A percentile compares a stretch with the other conserved stretches of the same genome.
Evolutionary conservation across 2,888 invertebrate species (phyloP).

Genomic region (Drosophila histrio): DNA sequence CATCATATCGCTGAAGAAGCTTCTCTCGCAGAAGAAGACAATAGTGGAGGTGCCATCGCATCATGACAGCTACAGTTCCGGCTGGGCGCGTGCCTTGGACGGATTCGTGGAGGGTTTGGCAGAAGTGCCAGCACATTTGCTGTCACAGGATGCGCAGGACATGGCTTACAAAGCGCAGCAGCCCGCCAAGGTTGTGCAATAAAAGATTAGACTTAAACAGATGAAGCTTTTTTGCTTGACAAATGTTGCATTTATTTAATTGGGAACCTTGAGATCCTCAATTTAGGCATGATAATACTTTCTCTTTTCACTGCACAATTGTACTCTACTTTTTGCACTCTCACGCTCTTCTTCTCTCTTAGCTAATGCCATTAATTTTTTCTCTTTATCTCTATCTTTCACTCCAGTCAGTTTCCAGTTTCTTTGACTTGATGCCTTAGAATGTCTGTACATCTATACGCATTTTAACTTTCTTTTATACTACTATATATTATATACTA

Average conservation of each 20-base stretch:
- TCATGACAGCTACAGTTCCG: constrained; percentile 86
- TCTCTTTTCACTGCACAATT: constrained; percentile 26
- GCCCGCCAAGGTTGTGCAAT: constrained; percentile 73
- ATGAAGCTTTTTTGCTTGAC: constrained; percentile 43
- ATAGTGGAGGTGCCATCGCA: constrained; percentile 90
- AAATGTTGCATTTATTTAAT: constrained; percentile 60
- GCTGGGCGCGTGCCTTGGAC: constrained; percentile 86
- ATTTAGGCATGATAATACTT: constrained; percentile 18
- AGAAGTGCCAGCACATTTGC: constrained; percentile 83
- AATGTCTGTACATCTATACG: neutral
- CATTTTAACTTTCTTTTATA: constrained; percentile 11
- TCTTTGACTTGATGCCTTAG: neutral
- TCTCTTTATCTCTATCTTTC: neutral
- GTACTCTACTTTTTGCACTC: constrained; percentile 7
- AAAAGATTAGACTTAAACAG: constrained; percentile 26
- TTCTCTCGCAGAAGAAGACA: constrained; percentile 88
- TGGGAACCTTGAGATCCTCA: constrained; percentile 32
- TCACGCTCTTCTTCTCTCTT: constrained; percentile 1
- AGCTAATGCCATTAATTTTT: neutral
- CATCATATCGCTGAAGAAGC: constrained; percentile 92
- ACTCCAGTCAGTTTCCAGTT: no score
- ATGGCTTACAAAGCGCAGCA: constrained; percentile 88
- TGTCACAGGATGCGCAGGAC: constrained; percentile 85
- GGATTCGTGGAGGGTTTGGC: constrained; percentile 84
- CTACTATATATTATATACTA: constrained; percentile 24